Conservation (phyloP, 2,797 vertebrate species). For the Pagetopsis macropterus region DNA sequence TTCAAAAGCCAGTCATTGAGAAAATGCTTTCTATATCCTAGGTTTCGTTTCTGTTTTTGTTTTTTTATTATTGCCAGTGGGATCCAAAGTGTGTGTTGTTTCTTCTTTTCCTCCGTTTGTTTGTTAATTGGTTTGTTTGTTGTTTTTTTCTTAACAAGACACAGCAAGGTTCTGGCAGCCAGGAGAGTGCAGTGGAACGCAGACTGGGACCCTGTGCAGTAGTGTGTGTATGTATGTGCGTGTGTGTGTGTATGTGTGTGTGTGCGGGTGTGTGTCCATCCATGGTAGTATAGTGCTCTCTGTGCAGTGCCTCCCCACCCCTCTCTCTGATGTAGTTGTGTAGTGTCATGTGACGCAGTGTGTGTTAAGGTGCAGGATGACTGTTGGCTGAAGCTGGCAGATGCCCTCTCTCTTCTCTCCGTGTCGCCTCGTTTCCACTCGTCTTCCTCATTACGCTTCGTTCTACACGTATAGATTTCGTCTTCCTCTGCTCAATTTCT, state of each 20-base stretch:
- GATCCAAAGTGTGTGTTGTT: slow-evolving; percentile 77
- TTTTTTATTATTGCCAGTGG: slow-evolving; percentile 78
- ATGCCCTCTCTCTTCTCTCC: slow-evolving; percentile 45
- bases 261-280: slow-evolving; percentile 71
- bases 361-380: slow-evolving; percentile 72
- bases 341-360: slow-evolving; percentile 70
- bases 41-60: slow-evolving; percentile 75
- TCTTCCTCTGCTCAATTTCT: slow-evolving; percentile 69
- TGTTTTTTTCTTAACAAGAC: slow-evolving; percentile 73
- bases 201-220: slow-evolving; percentile 77
- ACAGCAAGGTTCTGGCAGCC: slow-evolving; percentile 86
- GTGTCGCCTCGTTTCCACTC: slow-evolving; percentile 34
- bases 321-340: slow-evolving; percentile 68
- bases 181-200: slow-evolving; percentile 87
- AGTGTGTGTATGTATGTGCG: slow-evolving; percentile 52
- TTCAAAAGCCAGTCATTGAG: slow-evolving; percentile 85
- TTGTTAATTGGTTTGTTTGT: slow-evolving; percentile 66
- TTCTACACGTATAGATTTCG: slow-evolving; percentile 77
- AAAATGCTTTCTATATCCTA: slow-evolving; percentile 82
- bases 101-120: slow-evolving; percentile 74
- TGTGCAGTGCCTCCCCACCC: slow-evolving; percentile 74
- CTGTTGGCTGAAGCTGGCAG: slow-evolving; percentile 73
- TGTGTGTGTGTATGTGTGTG: slow-evolving; percentile 37
- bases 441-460: slow-evolving; percentile 65
- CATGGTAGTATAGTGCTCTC: slow-evolving; percentile 79